phyloP scores from a whole-genome alignment of 2,797 vertebrate genomes.

The Poeciliopsis infans region DNA sequence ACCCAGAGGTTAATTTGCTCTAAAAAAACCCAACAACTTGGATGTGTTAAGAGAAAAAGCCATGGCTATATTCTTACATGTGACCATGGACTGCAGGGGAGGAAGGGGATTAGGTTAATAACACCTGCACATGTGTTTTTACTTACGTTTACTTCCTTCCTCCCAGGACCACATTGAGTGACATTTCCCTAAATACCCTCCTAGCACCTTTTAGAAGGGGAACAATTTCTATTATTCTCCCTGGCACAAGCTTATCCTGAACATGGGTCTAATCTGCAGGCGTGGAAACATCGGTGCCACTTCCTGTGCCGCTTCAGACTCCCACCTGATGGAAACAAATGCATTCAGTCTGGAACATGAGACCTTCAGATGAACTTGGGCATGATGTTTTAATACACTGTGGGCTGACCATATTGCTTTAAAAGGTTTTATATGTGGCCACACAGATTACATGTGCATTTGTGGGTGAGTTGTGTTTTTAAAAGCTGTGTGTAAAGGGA shows the following conservation, averaged over 20 bases:
- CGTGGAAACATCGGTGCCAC: constrained; percentile 16
- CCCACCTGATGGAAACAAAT: constrained; percentile 9
- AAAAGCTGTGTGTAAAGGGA: constrained; percentile 6
- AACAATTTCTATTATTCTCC: constrained; percentile 15
- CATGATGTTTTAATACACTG: constrained; percentile 9
- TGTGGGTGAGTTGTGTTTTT: constrained; percentile 1
- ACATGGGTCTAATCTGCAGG: constrained; percentile 16
- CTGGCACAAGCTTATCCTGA: constrained; percentile 14
- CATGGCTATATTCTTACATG: neutral
- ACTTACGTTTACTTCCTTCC: constrained; percentile 12
- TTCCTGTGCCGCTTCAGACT: constrained; percentile 2
- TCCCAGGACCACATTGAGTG: constrained; percentile 13
- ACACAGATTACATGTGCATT: constrained; percentile 12
- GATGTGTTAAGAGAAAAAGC: constrained; percentile 3
- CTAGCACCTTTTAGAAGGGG: constrained; percentile 6
- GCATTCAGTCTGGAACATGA: neutral
- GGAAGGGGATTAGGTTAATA: constrained; percentile 29
- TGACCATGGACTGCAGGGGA: constrained; percentile 4
- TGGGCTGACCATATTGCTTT: constrained; percentile 5
- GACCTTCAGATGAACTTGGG: constrained; percentile 5
- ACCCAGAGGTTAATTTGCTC: constrained; percentile 11
- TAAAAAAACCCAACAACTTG: constrained; percentile 10
- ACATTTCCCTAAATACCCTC: constrained; percentile 28
- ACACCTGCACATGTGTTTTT: constrained; percentile 26
- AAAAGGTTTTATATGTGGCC: constrained; percentile 5